Evolutionary conservation across 2,113 vertebrate genomes (phyloP).

Genomic region (Mesocricetus auratus): DNA sequence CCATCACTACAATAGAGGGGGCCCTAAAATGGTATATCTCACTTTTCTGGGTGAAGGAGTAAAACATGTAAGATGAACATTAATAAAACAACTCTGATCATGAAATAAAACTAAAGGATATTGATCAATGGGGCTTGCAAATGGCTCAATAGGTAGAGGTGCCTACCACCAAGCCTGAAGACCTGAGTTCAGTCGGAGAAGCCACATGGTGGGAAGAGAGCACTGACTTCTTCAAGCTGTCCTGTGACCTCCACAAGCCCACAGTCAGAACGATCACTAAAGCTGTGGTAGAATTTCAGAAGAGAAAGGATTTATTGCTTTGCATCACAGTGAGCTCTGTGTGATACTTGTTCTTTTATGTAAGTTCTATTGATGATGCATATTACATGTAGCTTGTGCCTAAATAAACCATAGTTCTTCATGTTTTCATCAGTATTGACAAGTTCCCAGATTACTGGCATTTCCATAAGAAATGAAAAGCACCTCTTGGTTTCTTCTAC

Average conservation of each 20-base stretch:
- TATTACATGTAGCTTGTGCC: conserved; percentile 26
- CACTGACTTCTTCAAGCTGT: not conserved
- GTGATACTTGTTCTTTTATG: not conserved
- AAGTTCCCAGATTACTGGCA: conserved; percentile 19
- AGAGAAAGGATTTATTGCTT: not conserved
- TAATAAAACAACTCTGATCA: not conserved
- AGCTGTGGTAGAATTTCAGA: not conserved
- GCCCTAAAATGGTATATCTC: not conserved
- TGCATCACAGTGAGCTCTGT: not conserved
- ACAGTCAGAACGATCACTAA: not conserved
- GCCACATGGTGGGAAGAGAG: not conserved
- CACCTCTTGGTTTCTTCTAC: not conserved
- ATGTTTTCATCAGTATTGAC: conserved; percentile 6
- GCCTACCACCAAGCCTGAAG: not conserved
- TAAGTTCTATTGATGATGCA: conserved; percentile 5
- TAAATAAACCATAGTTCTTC: conserved; percentile 49
- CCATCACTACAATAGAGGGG: not conserved
- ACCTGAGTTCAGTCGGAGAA: not conserved
- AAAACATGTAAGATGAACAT: not conserved
- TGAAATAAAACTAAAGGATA: not conserved
- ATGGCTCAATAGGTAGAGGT: not conserved
- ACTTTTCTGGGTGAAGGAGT: not conserved
- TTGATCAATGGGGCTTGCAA: not conserved
- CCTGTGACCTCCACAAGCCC: not conserved
- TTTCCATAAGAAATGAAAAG: not conserved